Conservation (phyloP, 2,888 invertebrate species). For the Drosophila kokeensis region DNA sequence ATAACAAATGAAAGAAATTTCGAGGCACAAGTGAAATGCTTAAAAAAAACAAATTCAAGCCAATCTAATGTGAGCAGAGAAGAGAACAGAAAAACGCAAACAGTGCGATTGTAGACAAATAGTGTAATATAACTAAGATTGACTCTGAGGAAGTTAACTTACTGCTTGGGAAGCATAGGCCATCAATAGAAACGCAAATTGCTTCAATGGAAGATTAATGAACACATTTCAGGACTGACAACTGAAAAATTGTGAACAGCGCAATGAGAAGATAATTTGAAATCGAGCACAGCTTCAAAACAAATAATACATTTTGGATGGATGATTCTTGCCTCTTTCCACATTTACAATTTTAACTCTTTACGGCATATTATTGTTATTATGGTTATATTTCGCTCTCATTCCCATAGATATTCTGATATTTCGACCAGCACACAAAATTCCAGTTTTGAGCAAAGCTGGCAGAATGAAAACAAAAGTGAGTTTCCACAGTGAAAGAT, state of each 20-base stretch:
- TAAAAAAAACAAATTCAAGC: not conserved
- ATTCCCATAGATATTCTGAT: not conserved
- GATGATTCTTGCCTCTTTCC: no score
- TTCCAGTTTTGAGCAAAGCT: not conserved
- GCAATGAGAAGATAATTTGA: not conserved
- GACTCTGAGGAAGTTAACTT: not conserved
- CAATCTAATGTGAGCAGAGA: slow-evolving; percentile 9
- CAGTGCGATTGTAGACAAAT: not conserved
- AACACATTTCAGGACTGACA: not conserved
- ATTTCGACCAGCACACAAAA: not conserved
- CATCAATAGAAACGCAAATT: not conserved
- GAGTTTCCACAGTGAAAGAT: not conserved
- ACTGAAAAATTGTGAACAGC: not conserved
- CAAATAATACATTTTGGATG: not conserved
- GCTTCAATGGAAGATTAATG: not conserved
- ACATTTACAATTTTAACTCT: not conserved
- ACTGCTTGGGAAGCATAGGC: no score
- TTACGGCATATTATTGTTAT: not conserved
- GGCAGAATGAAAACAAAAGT: not conserved
- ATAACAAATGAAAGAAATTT: slow-evolving; percentile 6
- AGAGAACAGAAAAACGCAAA: not conserved
- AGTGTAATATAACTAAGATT: not conserved
- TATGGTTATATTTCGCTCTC: not conserved
- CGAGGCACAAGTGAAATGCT: not conserved
- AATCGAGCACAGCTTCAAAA: not conserved